Conservation (phyloP, 1,140 invertebrate genomes). For the Anoplolepis gracilipes region DNA sequence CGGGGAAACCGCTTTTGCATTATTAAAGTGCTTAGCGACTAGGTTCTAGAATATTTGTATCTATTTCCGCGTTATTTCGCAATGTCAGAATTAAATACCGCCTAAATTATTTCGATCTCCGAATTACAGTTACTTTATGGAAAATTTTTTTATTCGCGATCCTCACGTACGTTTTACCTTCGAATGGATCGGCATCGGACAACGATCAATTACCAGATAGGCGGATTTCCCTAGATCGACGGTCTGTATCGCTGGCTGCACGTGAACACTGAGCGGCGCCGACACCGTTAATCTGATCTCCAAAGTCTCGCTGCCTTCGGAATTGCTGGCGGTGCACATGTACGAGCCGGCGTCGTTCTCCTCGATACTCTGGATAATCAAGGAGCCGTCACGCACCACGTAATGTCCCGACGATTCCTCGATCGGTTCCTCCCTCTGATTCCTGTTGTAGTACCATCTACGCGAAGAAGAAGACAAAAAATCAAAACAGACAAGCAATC, state of each 20-base stretch:
- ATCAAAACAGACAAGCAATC: not conserved
- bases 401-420: constrained; percentile 85
- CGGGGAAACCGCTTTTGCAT: not conserved
- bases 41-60: not conserved
- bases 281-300: constrained; percentile 87
- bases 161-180: not conserved
- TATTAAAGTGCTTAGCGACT: not conserved
- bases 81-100: not conserved
- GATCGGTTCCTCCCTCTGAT: constrained; percentile 85
- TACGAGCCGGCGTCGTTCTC: constrained; percentile 86
- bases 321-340: constrained; percentile 87
- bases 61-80: not conserved
- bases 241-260: constrained; percentile 87
- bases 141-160: not conserved
- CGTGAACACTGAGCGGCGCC: constrained; percentile 86
- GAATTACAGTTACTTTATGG: not conserved
- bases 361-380: constrained; percentile 86
- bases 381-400: constrained; percentile 85
- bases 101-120: not conserved
- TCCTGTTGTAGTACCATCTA: constrained; percentile 85
- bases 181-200: constrained; percentile 3
- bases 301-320: constrained; percentile 87
- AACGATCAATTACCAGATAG: constrained; percentile 85
- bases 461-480: constrained; percentile 4
- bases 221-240: constrained; percentile 86